Evolutionary conservation across 2,113 vertebrate species (phyloP).

Genomic region (Ptychochromis oligacanthus): DNA sequence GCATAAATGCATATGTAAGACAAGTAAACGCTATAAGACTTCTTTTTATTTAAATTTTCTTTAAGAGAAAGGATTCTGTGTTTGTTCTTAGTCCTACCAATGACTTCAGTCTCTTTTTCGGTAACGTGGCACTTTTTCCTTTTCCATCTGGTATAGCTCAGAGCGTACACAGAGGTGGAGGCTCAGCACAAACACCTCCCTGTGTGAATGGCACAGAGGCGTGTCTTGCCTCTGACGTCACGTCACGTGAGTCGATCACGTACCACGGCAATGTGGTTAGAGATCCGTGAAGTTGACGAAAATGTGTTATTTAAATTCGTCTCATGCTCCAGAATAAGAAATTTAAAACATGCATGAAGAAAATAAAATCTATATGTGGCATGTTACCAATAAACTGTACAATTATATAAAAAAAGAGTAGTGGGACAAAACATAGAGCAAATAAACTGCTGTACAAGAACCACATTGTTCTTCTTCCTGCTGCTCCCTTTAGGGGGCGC

Average conservation of each 20-base stretch:
- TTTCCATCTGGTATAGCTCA: neutral
- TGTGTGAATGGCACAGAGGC: constrained; percentile 34
- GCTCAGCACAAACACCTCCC: constrained; percentile 35
- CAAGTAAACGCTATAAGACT: neutral
- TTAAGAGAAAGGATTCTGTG: neutral
- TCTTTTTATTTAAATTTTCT: neutral
- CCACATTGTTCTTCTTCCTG: neutral
- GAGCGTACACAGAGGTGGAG: neutral
- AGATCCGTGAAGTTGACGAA: neutral
- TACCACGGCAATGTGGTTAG: fast-evolving
- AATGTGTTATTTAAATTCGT: neutral
- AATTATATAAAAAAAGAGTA: neutral
- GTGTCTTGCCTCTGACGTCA: constrained; percentile 46
- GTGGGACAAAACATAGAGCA: too few relatives aligned
- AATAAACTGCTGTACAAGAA: too few relatives aligned
- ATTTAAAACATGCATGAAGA: fast-evolving
- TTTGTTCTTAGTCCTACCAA: neutral
- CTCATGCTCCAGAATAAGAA: constrained; percentile 41
- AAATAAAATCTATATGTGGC: too few relatives aligned
- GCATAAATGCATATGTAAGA: too few relatives aligned
- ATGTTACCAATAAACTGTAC: fast-evolving
- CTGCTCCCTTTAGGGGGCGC: neutral
- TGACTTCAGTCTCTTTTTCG: neutral
- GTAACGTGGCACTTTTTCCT: constrained; percentile 62
- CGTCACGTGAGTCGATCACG: constrained; percentile 5